phyloP scores from a whole-genome alignment of 2,113 vertebrate species.

The Cacatua alba region DNA sequence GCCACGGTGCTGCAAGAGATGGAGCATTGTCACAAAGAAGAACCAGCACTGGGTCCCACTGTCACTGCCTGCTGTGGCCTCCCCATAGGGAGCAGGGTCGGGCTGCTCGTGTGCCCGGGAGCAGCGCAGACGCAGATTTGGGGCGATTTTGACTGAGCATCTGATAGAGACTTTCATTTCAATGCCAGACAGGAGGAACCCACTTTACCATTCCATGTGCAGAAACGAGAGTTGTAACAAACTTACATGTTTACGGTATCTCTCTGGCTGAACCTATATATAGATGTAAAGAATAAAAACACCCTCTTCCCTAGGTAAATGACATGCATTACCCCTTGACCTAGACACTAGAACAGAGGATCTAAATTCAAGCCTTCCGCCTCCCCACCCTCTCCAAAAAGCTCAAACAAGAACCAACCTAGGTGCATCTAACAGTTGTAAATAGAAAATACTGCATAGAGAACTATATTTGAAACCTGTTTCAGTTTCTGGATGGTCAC shows the following conservation, averaged over 20 bases:
- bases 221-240: conserved; percentile 52
- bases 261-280: conserved; percentile 54
- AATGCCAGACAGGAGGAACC: conserved; percentile 59
- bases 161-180: conserved; percentile 15
- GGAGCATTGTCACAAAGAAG: conserved; percentile 32
- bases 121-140: not conserved
- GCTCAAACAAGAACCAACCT: conserved; percentile 62
- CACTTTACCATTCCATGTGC: conserved; percentile 36
- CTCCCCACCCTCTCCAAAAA: conserved; percentile 64
- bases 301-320: conserved; percentile 52
- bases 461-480: conserved; percentile 71
- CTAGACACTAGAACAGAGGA: conserved; percentile 64
- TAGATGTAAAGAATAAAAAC: not conserved
- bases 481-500: conserved; percentile 64
- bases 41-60: conserved; percentile 5
- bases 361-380: conserved; percentile 58
- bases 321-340: conserved; percentile 48
- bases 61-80: not conserved
- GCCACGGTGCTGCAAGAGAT: conserved; percentile 58
- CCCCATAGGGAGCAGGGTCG: conserved; percentile 17
- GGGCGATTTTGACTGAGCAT: not conserved
- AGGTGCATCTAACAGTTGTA: conserved; percentile 74
- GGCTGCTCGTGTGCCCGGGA: not conserved
- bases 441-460: conserved; percentile 74
- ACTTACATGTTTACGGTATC: conserved; percentile 28